Base-by-base conservation (phyloP, 2,888 invertebrate species). In the Empis livida region DNA sequence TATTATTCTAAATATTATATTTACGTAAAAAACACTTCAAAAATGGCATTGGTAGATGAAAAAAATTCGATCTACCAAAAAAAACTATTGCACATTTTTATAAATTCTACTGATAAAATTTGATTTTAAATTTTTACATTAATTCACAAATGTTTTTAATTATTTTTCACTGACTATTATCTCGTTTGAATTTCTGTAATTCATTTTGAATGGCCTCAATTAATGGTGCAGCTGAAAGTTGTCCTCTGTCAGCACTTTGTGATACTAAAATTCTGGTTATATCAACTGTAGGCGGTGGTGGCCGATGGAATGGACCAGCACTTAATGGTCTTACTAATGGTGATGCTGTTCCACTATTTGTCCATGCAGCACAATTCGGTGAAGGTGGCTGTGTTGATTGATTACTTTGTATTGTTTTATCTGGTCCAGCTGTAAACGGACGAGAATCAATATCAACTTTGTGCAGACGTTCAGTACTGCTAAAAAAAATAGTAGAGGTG, bases 201-300 rank as follows among this genome's bases (percentile, higher is more conserved):
- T 91, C 90, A 51, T 78, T 80, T 65, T 86, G 88, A 60, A 91
- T 90, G 53, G 89, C 87, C 41, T 83, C 80, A 57, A 91, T 89
- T 23, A 90, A 73, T 0, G 89, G 88, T 13, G 87, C 77, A 0
- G 89, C 88, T 0, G 89, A 84, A 64, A 88, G 82, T 44, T 73
- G 74, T n/a, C 61, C 54, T 15, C 70, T 59, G 53, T 65, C 65
- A 9, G 72, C 27, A 15, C 51, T 42, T 27, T 56, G 52, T 14
- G 54, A 48, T 20, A 51, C 54, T 15, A 53, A 41, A 15, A 54
- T 54, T 16, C 54, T 48, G 0, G 53, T 50, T 5, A 52, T 52
- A 48, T 54, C 54, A 31, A 56, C 47, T 71, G 70, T 73, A 40
- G 62, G 58, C 13, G 73, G 60, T 51, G 68, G 67, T 3, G 76